A percentile compares a stretch with the other conserved stretches of the same genome.
Conservation (phyloP, 2,113 vertebrate species). For the Sitta europaea region DNA sequence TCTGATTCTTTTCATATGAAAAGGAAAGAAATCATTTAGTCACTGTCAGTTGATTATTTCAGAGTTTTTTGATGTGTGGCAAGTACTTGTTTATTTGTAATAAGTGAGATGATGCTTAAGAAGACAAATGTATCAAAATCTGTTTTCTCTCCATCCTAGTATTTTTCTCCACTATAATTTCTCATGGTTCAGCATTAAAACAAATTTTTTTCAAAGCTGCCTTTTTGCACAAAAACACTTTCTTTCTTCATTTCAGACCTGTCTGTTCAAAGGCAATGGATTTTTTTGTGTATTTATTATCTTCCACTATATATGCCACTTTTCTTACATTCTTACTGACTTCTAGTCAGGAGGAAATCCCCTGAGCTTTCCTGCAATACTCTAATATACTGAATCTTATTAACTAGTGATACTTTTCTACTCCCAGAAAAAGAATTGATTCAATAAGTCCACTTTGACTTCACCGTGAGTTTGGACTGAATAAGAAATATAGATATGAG, state of each 20-base stretch:
- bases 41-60: not conserved
- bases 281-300: not conserved
- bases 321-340: not conserved
- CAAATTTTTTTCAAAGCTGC: not conserved
- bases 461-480: not conserved
- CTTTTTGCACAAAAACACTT: not conserved
- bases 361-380: not conserved
- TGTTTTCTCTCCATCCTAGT: not conserved
- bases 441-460: not conserved
- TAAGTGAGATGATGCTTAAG: not conserved
- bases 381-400: not conserved
- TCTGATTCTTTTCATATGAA: not conserved
- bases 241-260: not conserved
- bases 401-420: not conserved
- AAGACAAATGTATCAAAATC: not conserved
- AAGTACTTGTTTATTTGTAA: not conserved
- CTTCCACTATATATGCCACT: not conserved
- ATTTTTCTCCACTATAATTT: not conserved
- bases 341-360: not conserved
- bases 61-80: not conserved
- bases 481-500: not conserved
- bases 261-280: not conserved
- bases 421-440: not conserved
- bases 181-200: not conserved
- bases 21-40: not conserved